Percentiles rank a stretch among this genome's conserved stretches.
Evolutionary conservation across 2,888 invertebrate genomes (phyloP).

Genomic region (Tridacna gigas): DNA sequence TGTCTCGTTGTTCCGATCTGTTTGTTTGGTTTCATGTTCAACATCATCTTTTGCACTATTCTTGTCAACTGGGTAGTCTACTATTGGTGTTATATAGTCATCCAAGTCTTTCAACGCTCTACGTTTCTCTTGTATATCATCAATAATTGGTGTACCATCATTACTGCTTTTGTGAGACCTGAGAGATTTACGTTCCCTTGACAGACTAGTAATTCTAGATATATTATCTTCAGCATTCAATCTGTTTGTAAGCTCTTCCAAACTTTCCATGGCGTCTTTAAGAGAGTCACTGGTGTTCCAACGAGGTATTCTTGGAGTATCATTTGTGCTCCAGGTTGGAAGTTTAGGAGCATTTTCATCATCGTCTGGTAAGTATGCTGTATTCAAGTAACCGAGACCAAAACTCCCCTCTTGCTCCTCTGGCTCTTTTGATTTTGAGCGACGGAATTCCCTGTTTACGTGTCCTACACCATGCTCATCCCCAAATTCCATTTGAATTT

Average conservation of each 20-base stretch:
- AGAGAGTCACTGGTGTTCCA: constrained; percentile 61
- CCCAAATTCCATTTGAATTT: constrained; percentile 47
- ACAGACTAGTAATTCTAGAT: constrained; percentile 55
- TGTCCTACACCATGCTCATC: constrained; percentile 30
- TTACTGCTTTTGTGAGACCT: constrained; percentile 47
- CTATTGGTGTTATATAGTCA: constrained; percentile 22
- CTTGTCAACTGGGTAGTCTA: constrained; percentile 30
- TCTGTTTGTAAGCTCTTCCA: constrained; percentile 52
- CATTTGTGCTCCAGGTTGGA: constrained; percentile 47
- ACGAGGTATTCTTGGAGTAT: constrained; percentile 54
- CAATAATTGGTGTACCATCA: background rate
- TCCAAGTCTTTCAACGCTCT: background rate
- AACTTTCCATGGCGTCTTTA: constrained; percentile 58
- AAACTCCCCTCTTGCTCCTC: constrained; percentile 46
- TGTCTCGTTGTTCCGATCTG: background rate
- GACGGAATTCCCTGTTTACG: background rate
- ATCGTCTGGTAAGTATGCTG: constrained; percentile 26
- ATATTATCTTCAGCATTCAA: constrained; percentile 60
- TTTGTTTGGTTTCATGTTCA: background rate
- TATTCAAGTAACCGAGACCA: constrained; percentile 50
- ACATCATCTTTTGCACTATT: background rate
- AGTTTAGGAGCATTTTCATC: constrained; percentile 39
- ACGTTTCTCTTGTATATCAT: constrained; percentile 7
- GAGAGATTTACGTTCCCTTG: constrained; percentile 34
- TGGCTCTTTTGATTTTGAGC: background rate